Conservation (phyloP, 2,888 invertebrate genomes). For the Stenurella melanura region DNA sequence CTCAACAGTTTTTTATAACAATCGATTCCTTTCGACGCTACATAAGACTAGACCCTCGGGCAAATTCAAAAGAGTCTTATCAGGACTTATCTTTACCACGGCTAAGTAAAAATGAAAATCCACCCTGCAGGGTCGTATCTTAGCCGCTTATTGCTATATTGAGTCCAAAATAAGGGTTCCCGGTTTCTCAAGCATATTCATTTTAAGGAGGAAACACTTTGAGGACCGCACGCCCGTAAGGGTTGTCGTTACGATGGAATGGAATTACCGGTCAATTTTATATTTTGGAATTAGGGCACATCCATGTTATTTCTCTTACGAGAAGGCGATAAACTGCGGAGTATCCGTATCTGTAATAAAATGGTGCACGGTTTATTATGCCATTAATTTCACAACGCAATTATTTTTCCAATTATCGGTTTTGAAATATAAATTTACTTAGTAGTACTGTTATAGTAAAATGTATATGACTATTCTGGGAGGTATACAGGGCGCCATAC, state of each 20-base stretch:
- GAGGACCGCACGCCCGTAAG: not conserved
- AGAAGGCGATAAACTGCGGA: conserved; percentile 1
- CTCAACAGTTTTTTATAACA: not conserved
- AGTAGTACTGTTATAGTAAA: not conserved
- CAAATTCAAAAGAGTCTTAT: conserved; percentile 11
- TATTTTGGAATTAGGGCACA: not conserved
- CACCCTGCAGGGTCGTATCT: not conserved
- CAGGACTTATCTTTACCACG: not conserved
- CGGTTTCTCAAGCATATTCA: conserved; percentile 16
- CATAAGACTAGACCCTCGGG: not conserved
- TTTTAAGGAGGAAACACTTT: conserved; percentile 17
- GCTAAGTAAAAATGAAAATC: conserved; percentile 24
- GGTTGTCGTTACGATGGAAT: conserved; percentile 5
- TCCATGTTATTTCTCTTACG: not conserved
- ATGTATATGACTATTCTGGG: no score
- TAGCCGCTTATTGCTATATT: conserved; percentile 8
- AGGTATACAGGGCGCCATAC: no score
- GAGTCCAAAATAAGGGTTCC: conserved; percentile 12
- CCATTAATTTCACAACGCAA: not conserved
- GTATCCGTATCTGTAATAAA: not conserved
- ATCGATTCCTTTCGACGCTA: not conserved
- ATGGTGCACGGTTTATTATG: not conserved
- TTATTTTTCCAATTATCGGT: not conserved
- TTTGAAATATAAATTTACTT: not conserved
- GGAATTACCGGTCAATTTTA: conserved; percentile 5